Base-by-base conservation (phyloP, 1,140 invertebrate species). In the Halictus rubicundus region DNA sequence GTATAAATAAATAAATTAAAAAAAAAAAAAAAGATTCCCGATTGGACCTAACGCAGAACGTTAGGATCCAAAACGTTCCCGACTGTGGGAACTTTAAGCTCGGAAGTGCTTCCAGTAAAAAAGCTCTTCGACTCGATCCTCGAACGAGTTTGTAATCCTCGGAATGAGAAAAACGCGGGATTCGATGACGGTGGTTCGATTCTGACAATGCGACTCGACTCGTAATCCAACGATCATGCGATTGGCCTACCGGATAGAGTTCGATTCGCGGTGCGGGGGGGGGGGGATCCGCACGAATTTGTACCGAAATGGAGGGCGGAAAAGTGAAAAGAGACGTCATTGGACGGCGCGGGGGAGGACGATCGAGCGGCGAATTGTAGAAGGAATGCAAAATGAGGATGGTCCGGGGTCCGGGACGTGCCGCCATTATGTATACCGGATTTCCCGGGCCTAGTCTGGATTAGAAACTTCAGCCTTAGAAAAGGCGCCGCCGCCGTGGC, bases 371-470 rank as follows among this genome's bases (percentile, higher is more conserved):
- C 37, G 59, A 86, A 76, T 69, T 81, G 81, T 84, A 88, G 82
- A 87, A 80, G 81, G 81, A 88, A 87, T 88, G 81, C 72, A 75
- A 76, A 83, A 88, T 85, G 75, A 82, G 75, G 72, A 79, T 63
- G 66, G 71, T 49, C 70, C 32, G 59, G 75, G 77, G 63, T 77
- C 60, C 46, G 61, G 79, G 65, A 78, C 78, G 72, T 78, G 71
- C 75, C 69, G 68, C 46, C 77, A 87, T 88, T 87, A 85, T 86
- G 84, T 82, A 87, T 70, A 87, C 78, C 78, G 66, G 46, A 81
- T 81, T 86, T 80, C 82, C 76, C 42, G 32, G 64, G 68, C 64
- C 66, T 60, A 66, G 63, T 72, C 81, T 78, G 76, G 81, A 89
- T 89, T 87, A 84, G 81, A 87, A 84, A 85, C 68, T 82, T 86